Percentiles rank a stretch among this genome's conserved stretches.
Conservation (phyloP, 2,888 invertebrate genomes). For the Sinhomidia bicolor region DNA sequence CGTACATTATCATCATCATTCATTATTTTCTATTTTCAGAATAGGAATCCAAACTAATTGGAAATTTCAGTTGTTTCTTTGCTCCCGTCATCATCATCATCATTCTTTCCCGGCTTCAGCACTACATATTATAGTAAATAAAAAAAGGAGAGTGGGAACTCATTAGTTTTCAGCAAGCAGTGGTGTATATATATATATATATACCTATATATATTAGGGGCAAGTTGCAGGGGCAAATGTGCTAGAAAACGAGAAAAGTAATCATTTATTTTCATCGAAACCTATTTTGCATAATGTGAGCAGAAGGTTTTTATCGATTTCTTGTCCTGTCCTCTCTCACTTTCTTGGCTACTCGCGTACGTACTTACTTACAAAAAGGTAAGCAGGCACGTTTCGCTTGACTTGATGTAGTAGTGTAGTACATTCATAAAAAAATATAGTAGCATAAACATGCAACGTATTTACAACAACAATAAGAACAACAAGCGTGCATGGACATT, state of each 20-base stretch:
- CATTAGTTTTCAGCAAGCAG: constrained; percentile 18
- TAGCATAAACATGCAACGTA: too few relatives aligned
- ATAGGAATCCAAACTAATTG: constrained; percentile 33
- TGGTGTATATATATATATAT: neutral
- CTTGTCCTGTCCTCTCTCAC: neutral
- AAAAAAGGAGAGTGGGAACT: constrained; percentile 13
- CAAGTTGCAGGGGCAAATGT: neutral
- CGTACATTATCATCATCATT: neutral
- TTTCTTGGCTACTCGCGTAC: neutral
- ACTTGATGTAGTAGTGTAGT: too few relatives aligned
- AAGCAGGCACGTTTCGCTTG: constrained; percentile 10
- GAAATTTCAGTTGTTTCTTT: constrained; percentile 17
- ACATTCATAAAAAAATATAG: too few relatives aligned
- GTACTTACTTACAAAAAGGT: too few relatives aligned
- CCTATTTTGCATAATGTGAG: constrained; percentile 41
- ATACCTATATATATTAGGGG: neutral
- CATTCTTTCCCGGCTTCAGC: neutral
- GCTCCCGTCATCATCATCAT: neutral
- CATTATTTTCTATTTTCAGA: neutral
- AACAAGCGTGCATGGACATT: too few relatives aligned
- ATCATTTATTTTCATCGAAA: constrained; percentile 46
- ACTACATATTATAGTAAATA: neutral
- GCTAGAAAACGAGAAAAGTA: constrained; percentile 9
- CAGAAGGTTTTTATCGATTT: constrained; percentile 22
- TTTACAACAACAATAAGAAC: too few relatives aligned